phyloP scores from a whole-genome alignment of 2,797 vertebrate genomes.

The Cyprinella venusta region DNA sequence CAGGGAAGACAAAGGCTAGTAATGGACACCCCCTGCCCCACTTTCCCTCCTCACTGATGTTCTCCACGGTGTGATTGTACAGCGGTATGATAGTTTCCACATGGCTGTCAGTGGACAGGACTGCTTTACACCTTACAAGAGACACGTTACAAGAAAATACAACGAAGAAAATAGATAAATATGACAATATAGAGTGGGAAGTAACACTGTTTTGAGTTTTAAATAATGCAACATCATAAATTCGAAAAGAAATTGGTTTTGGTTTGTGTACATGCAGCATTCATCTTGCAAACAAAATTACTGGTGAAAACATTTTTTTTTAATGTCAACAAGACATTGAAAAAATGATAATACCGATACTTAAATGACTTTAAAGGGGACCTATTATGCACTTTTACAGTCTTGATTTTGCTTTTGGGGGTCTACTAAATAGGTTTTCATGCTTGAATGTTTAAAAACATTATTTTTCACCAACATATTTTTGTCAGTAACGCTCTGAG shows the following conservation, averaged over 20 bases:
- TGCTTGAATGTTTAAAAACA: neutral
- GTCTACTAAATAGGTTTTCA: neutral
- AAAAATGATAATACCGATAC: neutral
- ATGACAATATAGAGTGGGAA: neutral
- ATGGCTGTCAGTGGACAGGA: neutral
- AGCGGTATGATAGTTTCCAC: neutral
- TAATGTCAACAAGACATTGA: neutral
- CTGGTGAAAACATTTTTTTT: neutral
- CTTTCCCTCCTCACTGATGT: constrained; percentile 19
- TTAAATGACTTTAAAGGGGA: neutral
- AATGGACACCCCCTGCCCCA: constrained; percentile 26
- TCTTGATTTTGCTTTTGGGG: neutral
- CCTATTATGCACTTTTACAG: neutral
- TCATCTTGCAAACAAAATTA: neutral
- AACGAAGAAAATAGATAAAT: neutral
- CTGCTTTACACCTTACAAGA: neutral
- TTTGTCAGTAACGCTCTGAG: neutral
- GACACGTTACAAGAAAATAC: neutral
- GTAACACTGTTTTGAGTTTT: neutral
- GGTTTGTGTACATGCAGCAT: too few relatives aligned
- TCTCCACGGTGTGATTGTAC: neutral
- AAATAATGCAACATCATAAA: neutral
- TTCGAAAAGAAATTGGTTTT: too few relatives aligned
- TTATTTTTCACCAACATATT: neutral
- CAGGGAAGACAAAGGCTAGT: neutral